Evolutionary conservation across 2,888 invertebrate genomes (phyloP).

Genomic region (Cremastobaeus sp.): DNA sequence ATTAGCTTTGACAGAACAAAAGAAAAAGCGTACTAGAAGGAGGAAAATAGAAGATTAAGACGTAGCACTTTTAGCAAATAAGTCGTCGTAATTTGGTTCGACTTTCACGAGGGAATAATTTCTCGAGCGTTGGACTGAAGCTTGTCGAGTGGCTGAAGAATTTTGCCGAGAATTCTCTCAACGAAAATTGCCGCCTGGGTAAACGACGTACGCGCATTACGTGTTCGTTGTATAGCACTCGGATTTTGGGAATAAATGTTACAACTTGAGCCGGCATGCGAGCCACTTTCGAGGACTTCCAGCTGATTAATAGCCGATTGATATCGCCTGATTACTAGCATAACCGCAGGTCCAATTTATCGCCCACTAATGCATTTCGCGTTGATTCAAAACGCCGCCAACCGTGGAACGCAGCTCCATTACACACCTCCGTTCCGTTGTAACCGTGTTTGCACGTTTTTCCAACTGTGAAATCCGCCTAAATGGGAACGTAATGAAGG

Average conservation of each 20-base stretch:
- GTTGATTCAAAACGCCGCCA: neutral
- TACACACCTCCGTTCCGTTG: constrained; percentile 13
- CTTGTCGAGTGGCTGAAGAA: constrained; percentile 30
- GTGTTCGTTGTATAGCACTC: constrained; percentile 40
- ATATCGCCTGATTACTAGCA: constrained; percentile 61
- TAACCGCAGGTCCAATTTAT: constrained; percentile 65
- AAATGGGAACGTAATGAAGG: neutral
- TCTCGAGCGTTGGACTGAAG: constrained; percentile 14
- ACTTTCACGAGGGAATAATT: constrained; percentile 36
- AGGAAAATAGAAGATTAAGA: constrained; percentile 27
- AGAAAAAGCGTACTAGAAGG: neutral
- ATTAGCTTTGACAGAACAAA: too few relatives aligned
- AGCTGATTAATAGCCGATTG: constrained; percentile 1
- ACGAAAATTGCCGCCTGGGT: constrained; percentile 22
- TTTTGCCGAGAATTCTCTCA: constrained; percentile 24
- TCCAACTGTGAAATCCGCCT: neutral
- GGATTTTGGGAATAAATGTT: constrained; percentile 54
- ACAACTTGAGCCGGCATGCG: constrained; percentile 35
- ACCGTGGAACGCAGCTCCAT: constrained; percentile 12
- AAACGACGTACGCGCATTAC: constrained; percentile 26
- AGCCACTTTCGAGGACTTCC: constrained; percentile 16
- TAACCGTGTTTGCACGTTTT: neutral
- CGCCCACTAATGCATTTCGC: constrained; percentile 14
- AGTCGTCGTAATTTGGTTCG: constrained; percentile 33
- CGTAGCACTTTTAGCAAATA: constrained; percentile 15